phyloP scores from a whole-genome alignment of 2,797 vertebrate genomes.

The Somateria mollissima region DNA sequence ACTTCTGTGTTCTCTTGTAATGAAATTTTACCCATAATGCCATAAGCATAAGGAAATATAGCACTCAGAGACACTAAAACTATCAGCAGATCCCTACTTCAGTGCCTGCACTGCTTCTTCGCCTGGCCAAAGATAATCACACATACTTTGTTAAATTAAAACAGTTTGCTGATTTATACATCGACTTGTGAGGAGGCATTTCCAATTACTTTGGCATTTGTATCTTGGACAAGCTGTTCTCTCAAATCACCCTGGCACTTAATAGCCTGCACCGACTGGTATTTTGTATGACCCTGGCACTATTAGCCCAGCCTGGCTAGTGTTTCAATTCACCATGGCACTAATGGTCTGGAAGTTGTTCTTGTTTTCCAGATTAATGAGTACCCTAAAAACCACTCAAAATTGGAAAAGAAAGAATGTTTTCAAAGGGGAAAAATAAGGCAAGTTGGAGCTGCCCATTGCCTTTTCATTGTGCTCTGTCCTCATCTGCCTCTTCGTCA shows the following conservation, averaged over 20 bases:
- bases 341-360: slow-evolving; percentile 80
- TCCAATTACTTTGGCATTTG: slow-evolving; percentile 82
- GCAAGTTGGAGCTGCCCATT: neutral
- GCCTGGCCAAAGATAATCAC: slow-evolving; percentile 48
- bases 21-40: slow-evolving; percentile 51
- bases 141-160: slow-evolving; percentile 70
- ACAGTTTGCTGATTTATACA: slow-evolving; percentile 75
- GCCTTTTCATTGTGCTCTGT: neutral
- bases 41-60: slow-evolving; percentile 24
- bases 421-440: slow-evolving; percentile 67
- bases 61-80: slow-evolving; percentile 39
- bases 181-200: slow-evolving; percentile 67
- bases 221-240: slow-evolving; percentile 79
- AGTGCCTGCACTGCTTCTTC: neutral
- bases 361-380: slow-evolving; percentile 80
- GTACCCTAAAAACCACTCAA: slow-evolving; percentile 74
- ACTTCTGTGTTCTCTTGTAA: slow-evolving; percentile 11
- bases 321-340: slow-evolving; percentile 73
- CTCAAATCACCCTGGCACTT: slow-evolving; percentile 80
- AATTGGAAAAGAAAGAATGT: slow-evolving; percentile 71
- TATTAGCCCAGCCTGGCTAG: slow-evolving; percentile 76
- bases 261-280: slow-evolving; percentile 71
- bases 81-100: slow-evolving; percentile 21
- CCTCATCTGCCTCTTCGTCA: neutral
- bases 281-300: slow-evolving; percentile 79